Evolutionary conservation across 2,113 vertebrate genomes (phyloP).

Genomic region (Penelope pileata): DNA sequence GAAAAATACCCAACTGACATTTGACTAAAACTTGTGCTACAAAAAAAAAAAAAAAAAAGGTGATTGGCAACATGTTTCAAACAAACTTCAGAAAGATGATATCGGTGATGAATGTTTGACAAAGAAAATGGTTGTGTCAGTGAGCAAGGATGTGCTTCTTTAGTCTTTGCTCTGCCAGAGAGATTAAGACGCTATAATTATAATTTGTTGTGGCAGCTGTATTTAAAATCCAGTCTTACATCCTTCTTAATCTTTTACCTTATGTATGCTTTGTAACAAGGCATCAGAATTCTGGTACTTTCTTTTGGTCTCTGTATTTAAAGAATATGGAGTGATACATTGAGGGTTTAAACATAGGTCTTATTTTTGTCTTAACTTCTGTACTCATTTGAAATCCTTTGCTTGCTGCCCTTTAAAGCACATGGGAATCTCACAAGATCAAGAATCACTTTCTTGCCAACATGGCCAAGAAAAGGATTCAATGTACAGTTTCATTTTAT

Average conservation of each 20-base stretch:
- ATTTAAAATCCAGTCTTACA: not conserved
- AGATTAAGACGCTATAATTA: not conserved
- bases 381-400: constrained; percentile 10
- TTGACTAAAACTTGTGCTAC: not conserved
- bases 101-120: not conserved
- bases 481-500: not conserved
- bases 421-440: not conserved
- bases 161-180: not conserved
- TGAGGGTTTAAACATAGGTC: not conserved
- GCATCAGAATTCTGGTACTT: not conserved
- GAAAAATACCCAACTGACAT: not conserved
- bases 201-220: not conserved
- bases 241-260: not conserved
- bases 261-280: not conserved
- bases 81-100: not conserved
- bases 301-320: not conserved
- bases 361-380: constrained; percentile 9
- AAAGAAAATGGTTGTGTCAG: not conserved
- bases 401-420: constrained; percentile 27
- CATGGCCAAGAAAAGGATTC: not conserved
- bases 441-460: not conserved
- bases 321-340: not conserved
- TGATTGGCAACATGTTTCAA: not conserved
- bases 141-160: not conserved
- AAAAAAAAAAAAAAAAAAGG: not conserved